Evolutionary conservation across 2,797 vertebrate species (phyloP).

Genomic region (Hypotaenidia okinawae): DNA sequence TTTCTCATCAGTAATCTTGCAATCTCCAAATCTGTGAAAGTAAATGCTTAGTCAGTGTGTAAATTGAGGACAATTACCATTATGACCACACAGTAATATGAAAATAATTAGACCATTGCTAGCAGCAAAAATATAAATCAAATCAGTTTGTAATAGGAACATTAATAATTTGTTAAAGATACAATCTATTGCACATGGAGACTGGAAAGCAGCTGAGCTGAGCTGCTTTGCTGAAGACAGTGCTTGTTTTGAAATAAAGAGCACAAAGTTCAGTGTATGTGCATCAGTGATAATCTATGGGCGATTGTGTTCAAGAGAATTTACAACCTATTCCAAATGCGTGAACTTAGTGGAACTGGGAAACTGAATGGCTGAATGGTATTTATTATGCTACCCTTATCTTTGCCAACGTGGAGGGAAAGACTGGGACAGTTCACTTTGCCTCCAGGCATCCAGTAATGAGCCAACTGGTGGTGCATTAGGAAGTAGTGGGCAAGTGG

Average conservation of each 20-base stretch:
- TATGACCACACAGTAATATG: slow-evolving; percentile 66
- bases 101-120: slow-evolving; percentile 71
- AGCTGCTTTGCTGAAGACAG: slow-evolving; percentile 36
- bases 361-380: slow-evolving; percentile 46
- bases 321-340: slow-evolving; percentile 42
- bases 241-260: slow-evolving; percentile 48
- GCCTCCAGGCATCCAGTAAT: slow-evolving; percentile 72
- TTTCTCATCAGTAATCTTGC: slow-evolving; percentile 64
- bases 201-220: slow-evolving; percentile 43
- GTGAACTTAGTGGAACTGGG: slow-evolving; percentile 35
- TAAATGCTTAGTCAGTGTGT: slow-evolving; percentile 72
- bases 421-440: slow-evolving; percentile 63
- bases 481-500: slow-evolving; percentile 62
- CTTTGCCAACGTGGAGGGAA: slow-evolving; percentile 34
- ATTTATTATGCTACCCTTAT: slow-evolving; percentile 60
- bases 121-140: slow-evolving; percentile 74
- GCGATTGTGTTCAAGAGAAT: slow-evolving; percentile 34
- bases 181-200: slow-evolving; percentile 58
- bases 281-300: slow-evolving; percentile 44
- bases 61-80: slow-evolving; percentile 74
- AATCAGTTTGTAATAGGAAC: slow-evolving; percentile 64
- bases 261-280: slow-evolving; percentile 38
- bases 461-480: slow-evolving; percentile 65
- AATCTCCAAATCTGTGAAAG: slow-evolving; percentile 56
- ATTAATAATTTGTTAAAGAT: slow-evolving; percentile 75